Evolutionary conservation across 2,797 vertebrate species (phyloP), one percentile per base, ranked within the genome.

Genomic region (Eleutherodactylus coqui): DNA sequence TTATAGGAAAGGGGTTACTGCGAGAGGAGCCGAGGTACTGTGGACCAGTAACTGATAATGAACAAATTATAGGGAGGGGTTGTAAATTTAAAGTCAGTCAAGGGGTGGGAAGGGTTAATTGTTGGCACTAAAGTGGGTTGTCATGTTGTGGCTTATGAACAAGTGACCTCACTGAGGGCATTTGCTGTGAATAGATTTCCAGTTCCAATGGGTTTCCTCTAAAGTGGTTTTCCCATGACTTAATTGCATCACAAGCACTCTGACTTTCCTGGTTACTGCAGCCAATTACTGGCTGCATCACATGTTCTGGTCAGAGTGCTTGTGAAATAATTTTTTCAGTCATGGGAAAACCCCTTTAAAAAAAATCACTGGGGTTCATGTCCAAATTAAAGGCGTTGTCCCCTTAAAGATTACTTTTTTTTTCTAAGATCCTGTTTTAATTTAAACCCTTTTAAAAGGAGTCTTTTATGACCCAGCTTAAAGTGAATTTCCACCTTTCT

Each of bases 11-110:
- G 82, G 86, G 76, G 86, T 75, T 80, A 75, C 43, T 34, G 80
- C 79, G 69, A 84, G 82, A 62, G 21, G 86, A 38, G 47, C 72
- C 24, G 86, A 87, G 86, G 86, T 84, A 84, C 86, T 87, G 86
- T 87, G 86, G 82, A 87, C 76, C 24, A 11, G 10, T 53, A 55
- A 62, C 82, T 87, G 82, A 36, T 32, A 8, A 58, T 58, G 47
- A 77, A 62, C 38, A 78, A 55, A 55, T 41, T 29, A 4, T 3
- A 32, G 21, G 8, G 49, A 14, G 47, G 75, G 17, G 13, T 41
- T 70, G 19, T 38, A 41, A 21, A 70, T 27, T 73, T 27, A 29
- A 21, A 21, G 67, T 4, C 24, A 41, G 4, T 69, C 67, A 32
- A 29, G 16, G 60, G 60, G 29, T 62, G 29, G 64, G 64, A 29